Percentiles rank a stretch among this genome's conserved stretches.
Evolutionary conservation across 2,888 invertebrate genomes (phyloP).

Genomic region (Lasioglossum leucozonium): DNA sequence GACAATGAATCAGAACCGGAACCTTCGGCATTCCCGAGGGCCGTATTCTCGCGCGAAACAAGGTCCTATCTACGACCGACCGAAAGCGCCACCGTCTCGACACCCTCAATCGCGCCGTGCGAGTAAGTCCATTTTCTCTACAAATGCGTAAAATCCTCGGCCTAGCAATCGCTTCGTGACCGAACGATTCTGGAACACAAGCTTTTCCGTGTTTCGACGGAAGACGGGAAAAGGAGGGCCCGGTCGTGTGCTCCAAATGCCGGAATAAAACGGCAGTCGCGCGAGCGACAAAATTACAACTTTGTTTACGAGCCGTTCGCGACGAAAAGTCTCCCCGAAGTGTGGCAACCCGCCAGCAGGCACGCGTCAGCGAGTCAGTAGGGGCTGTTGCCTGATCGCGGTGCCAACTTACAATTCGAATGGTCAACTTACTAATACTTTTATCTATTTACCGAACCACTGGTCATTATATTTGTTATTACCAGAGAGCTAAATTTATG

Average conservation of each 20-base stretch:
- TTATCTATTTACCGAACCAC: background rate
- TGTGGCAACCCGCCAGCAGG: background rate
- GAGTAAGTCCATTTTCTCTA: no score
- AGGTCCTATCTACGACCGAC: slow-evolving; percentile 39
- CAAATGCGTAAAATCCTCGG: no score
- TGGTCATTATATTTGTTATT: background rate
- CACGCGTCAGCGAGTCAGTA: background rate
- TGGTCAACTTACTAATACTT: background rate
- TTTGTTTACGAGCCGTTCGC: background rate
- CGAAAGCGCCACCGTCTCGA: background rate
- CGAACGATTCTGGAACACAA: background rate
- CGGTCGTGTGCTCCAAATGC: background rate
- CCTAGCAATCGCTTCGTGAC: no score
- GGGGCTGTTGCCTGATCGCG: background rate
- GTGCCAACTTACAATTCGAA: background rate
- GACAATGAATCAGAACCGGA: slow-evolving; percentile 82
- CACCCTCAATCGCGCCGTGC: background rate
- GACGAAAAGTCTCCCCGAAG: slow-evolving; percentile 9
- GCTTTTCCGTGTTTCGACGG: no score
- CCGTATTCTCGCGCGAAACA: slow-evolving; percentile 58
- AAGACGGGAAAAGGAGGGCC: background rate
- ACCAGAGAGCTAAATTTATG: no score
- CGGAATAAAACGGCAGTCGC: background rate
- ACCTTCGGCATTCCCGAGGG: slow-evolving; percentile 80
- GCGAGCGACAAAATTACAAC: background rate